phyloP scores from a whole-genome alignment of 2,797 vertebrate species.

The Helicolenus hilgendorfi region DNA sequence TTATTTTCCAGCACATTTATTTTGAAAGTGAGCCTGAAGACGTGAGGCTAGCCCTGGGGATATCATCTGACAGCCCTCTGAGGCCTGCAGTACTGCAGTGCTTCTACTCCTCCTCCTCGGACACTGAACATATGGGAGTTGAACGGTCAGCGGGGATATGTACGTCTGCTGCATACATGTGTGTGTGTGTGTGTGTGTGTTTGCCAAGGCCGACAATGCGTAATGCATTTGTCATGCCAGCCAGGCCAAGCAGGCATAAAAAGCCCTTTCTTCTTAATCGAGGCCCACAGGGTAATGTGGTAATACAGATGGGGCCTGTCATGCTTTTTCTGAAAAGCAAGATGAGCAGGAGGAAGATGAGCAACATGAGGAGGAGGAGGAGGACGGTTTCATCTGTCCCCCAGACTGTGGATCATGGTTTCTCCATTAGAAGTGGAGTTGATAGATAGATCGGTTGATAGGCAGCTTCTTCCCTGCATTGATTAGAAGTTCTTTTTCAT shows the following conservation, averaged over 20 bases:
- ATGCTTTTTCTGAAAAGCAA: conserved; percentile 60
- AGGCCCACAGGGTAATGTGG: conserved; percentile 65
- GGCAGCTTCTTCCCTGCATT: not conserved
- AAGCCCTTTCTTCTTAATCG: conserved; percentile 68
- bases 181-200: conserved; percentile 26
- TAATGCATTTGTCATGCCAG: conserved; percentile 71
- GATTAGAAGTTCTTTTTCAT: conserved; percentile 18
- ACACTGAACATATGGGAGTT: conserved; percentile 68
- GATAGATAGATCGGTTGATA: not conserved
- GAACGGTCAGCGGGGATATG: conserved; percentile 67
- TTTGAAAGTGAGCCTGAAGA: conserved; percentile 35
- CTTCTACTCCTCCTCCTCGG: conserved; percentile 1
- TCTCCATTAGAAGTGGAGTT: conserved; percentile 33
- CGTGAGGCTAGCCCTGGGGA: not conserved
- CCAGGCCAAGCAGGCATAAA: conserved; percentile 58
- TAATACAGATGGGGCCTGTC: conserved; percentile 79
- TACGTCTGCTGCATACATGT: not conserved
- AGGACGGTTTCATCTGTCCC: conserved; percentile 43
- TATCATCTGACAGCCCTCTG: conserved; percentile 17
- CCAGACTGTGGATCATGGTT: conserved; percentile 24
- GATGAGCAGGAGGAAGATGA: conserved; percentile 47
- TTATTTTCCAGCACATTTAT: conserved; percentile 52
- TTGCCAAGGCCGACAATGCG: conserved; percentile 41
- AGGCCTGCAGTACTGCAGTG: conserved; percentile 9
- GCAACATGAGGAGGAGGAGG: conserved; percentile 50